Base-by-base conservation (phyloP, 2,797 vertebrate species). In the Acomys russatus region DNA sequence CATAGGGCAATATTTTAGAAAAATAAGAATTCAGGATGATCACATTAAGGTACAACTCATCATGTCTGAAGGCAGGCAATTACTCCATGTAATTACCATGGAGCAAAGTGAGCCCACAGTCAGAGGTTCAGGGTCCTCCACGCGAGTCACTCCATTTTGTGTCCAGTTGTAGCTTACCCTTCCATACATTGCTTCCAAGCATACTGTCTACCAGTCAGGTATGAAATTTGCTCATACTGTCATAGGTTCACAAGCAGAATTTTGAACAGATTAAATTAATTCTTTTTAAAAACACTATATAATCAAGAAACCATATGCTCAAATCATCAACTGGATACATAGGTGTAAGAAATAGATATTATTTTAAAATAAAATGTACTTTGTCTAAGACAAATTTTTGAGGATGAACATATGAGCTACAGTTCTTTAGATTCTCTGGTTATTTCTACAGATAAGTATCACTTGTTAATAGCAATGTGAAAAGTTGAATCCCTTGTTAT, bases 361-460 rank as follows among this genome's bases (percentile, higher is more conserved):
- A 15, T 86, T 90, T 84, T 85, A 66, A 94, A 98, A 97, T 82
- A 44, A 44, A 97, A 82, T 64, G 73, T 28, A 80, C n/a, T 68
- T 97, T 30, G 59, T 74, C 89, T 87, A 90, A 85, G 96, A 97
- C 61, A 77, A 9, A 74, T 82, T 96, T 92, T 77, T 88, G 28
- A 96, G 97, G 78, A 85, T 76, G 82, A 82, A 93, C 63, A 64
- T n/a, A 68, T 84, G 49, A 92, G 63, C 59, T 87, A 95, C 76
- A 97, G 44, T 89, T 97, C 84, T 97, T 96, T 97, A 83, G 77
- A 79, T 92, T 92, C 90, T 95, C 66, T 76, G 70, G 10, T 91
- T 96, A 74, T 88, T 96, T 97, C 85, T 80, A 54, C 56, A 92
- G 84, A 93, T 92, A 49, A 93, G 90, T 23, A 91, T 3, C 30